A percentile compares a stretch with the other conserved stretches of the same genome.
Conservation (phyloP, 2,888 invertebrate species). For the Ectemnius lituratus region DNA sequence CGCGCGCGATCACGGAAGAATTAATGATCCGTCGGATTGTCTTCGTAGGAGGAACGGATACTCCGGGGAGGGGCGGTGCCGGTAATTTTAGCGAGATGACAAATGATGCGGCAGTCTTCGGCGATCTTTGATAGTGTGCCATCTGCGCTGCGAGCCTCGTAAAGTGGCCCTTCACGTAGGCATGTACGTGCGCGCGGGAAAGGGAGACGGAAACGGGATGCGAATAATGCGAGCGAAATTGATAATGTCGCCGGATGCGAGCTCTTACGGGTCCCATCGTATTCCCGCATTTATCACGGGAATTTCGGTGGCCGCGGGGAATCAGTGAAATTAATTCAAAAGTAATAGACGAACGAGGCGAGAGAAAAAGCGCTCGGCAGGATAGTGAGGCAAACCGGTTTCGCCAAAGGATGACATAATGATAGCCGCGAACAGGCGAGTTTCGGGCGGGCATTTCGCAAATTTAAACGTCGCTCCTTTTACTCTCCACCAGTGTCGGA, state of each 20-base stretch:
- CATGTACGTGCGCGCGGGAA: slow-evolving; percentile 35
- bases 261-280: slow-evolving; percentile 61
- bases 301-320: slow-evolving; percentile 48
- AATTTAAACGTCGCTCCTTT: slow-evolving; percentile 54
- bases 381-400: slow-evolving; percentile 60
- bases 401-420: slow-evolving; percentile 65
- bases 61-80: slow-evolving; percentile 49
- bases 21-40: slow-evolving; percentile 60
- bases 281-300: slow-evolving; percentile 27
- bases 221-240: slow-evolving; percentile 71
- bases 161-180: slow-evolving; percentile 40
- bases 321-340: too few species aligned
- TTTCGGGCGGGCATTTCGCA: slow-evolving; percentile 61
- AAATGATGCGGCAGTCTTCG: slow-evolving; percentile 60
- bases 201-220: slow-evolving; percentile 41
- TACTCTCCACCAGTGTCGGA: slow-evolving; percentile 17
- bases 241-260: slow-evolving; percentile 71
- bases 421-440: slow-evolving; percentile 48
- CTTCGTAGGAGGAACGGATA: slow-evolving; percentile 43
- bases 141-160: slow-evolving; percentile 59
- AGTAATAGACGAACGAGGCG: slow-evolving; percentile 1
- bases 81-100: slow-evolving; percentile 62
- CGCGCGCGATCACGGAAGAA: slow-evolving; percentile 51
- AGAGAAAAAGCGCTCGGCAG: slow-evolving; percentile 52
- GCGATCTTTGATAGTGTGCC: slow-evolving; percentile 62